Percentiles rank a stretch among this genome's conserved stretches.
phyloP scores from a whole-genome alignment of 2,797 vertebrate genomes.

The Scolopax bukidnonensis region DNA sequence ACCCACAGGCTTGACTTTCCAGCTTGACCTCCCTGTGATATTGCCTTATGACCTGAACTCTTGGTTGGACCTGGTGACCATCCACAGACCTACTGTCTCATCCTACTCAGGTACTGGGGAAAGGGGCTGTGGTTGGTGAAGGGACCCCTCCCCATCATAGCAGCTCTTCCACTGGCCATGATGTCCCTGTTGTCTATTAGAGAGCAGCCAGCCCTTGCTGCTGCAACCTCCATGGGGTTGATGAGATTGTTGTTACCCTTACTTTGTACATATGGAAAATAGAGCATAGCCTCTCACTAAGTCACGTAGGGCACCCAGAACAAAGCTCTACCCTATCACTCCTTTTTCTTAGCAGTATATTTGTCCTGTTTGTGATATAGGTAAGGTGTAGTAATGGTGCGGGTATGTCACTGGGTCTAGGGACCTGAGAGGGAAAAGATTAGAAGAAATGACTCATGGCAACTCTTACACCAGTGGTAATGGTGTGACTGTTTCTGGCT shows the following conservation, averaged over 20 bases:
- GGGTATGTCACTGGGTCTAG: neutral
- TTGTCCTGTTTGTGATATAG: neutral
- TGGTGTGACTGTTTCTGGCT: neutral
- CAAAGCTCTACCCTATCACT: neutral
- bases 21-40: fast-evolving
- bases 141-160: fast-evolving
- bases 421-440: neutral
- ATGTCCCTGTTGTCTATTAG: neutral
- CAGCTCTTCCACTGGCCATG: neutral
- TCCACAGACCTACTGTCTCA: neutral
- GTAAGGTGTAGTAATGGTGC: neutral
- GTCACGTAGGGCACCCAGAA: neutral
- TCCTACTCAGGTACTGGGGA: neutral
- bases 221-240: neutral
- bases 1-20: neutral
- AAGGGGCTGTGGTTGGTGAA: neutral
- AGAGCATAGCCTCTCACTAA: neutral
- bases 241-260: neutral
- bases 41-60: neutral
- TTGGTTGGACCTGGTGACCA: neutral
- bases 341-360: neutral
- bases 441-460: neutral
- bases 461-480: neutral
- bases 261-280: neutral
- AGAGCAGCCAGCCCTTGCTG: neutral